These are phyloP conservation scores for Chelidonichthys spinosus DNA, from an alignment of 2,797 vertebrate genomes.

Conservation along the genomic window DNA sequence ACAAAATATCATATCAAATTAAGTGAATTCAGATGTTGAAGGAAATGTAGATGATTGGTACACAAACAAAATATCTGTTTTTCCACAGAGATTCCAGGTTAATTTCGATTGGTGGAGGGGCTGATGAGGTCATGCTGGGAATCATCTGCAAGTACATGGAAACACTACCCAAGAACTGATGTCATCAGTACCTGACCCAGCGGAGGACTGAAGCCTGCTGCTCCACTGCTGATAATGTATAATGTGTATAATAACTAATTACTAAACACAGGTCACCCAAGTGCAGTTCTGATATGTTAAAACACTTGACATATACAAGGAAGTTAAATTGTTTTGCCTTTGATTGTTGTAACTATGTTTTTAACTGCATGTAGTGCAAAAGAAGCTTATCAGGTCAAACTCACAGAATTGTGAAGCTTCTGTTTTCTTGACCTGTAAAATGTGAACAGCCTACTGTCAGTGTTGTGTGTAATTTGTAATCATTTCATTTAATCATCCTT, in stretches of 20 bases:
- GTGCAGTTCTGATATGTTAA: constrained; percentile 57
- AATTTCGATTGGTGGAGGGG: constrained; percentile 87
- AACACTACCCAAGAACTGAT: constrained; percentile 81
- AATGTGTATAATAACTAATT: neutral
- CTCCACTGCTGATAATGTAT: neutral
- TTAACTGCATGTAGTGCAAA: neutral
- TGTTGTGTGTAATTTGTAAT: neutral
- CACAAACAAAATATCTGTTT: neutral
- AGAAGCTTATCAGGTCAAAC: neutral
- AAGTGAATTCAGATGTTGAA: neutral
- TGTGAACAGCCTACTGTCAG: neutral
- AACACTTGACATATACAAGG: neutral
- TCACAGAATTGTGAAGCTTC: neutral
- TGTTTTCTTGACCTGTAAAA: neutral
- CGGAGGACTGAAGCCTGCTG: neutral
- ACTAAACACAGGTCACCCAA: constrained; percentile 39
- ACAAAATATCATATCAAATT: neutral
- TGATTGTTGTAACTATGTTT: constrained; percentile 3
- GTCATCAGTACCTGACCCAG: neutral
- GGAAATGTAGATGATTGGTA: neutral
- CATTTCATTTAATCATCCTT: neutral
- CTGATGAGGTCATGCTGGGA: constrained; percentile 90
- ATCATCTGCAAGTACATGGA: constrained; percentile 92
- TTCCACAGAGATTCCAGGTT: constrained; percentile 86
- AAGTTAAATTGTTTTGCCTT: neutral